Evolutionary conservation across 2,888 invertebrate genomes (phyloP).

Genomic region (Dasysyrphus albostriatus): DNA sequence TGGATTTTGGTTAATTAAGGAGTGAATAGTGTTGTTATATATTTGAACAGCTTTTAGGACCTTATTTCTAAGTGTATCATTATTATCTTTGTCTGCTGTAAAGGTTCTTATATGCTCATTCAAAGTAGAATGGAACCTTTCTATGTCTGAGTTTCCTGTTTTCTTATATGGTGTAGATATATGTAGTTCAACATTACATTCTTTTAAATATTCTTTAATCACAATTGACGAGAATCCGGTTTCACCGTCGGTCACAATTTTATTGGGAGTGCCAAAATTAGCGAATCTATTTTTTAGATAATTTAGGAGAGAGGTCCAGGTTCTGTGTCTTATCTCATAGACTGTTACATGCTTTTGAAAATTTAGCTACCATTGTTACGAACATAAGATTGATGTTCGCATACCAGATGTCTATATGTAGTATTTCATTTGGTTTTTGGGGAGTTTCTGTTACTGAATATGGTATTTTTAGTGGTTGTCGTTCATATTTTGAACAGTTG

Average conservation of each 20-base stretch:
- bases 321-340: neutral
- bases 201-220: neutral
- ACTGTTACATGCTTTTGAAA: neutral
- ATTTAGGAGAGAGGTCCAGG: neutral
- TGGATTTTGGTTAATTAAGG: neutral
- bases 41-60: neutral
- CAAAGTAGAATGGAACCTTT: neutral
- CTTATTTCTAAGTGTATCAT: neutral
- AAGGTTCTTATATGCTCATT: neutral
- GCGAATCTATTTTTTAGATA: neutral
- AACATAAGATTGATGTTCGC: neutral
- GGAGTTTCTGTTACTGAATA: neutral
- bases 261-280: neutral
- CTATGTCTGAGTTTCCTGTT: slow-evolving; percentile 48
- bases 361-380: neutral
- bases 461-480: neutral
- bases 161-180: slow-evolving; percentile 12
- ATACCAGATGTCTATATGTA: neutral
- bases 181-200: neutral
- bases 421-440: neutral
- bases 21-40: neutral
- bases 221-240: neutral
- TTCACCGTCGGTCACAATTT: neutral
- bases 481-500: neutral
- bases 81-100: neutral